Evolutionary conservation across 2,888 invertebrate species (phyloP).

Genomic region (Druceiella hillmani): DNA sequence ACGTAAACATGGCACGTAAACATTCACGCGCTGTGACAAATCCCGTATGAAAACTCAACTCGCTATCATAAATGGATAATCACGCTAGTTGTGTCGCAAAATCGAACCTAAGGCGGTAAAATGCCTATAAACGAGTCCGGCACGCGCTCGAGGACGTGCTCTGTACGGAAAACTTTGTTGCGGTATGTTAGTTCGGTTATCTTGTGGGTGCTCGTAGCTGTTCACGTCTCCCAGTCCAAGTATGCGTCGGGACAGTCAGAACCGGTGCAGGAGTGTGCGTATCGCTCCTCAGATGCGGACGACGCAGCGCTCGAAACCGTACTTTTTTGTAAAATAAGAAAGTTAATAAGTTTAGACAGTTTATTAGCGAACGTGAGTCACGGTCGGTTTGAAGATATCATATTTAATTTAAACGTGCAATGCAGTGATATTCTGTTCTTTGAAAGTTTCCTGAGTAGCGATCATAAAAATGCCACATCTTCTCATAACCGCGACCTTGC

Average conservation of each 20-base stretch:
- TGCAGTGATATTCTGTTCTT: slow-evolving; percentile 72
- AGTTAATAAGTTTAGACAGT: slow-evolving; percentile 63
- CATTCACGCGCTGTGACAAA: too few species aligned
- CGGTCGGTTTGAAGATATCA: slow-evolving; percentile 59
- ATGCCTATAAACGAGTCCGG: slow-evolving; percentile 22
- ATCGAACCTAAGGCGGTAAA: slow-evolving; percentile 16
- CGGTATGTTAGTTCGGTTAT: neutral
- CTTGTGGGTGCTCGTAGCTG: slow-evolving; percentile 5
- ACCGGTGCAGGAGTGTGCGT: slow-evolving; percentile 65
- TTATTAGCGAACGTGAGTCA: slow-evolving; percentile 64
- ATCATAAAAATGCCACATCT: slow-evolving; percentile 38
- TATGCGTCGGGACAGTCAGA: slow-evolving; percentile 30
- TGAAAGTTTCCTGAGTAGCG: slow-evolving; percentile 62
- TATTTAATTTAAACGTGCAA: slow-evolving; percentile 60
- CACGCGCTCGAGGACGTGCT: slow-evolving; percentile 10
- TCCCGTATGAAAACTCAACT: too few species aligned
- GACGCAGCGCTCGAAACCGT: slow-evolving; percentile 52
- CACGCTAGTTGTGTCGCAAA: slow-evolving; percentile 17
- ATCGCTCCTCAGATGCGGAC: slow-evolving; percentile 54
- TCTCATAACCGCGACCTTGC: slow-evolving; percentile 53
- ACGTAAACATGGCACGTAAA: too few species aligned
- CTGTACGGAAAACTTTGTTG: neutral
- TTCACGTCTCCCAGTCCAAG: slow-evolving; percentile 6
- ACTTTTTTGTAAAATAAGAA: slow-evolving; percentile 65
- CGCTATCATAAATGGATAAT: slow-evolving; percentile 47